These are phyloP conservation scores for Arrhopalites spinosus DNA, from an alignment of 2,888 invertebrate species.

Conservation along the genomic window DNA sequence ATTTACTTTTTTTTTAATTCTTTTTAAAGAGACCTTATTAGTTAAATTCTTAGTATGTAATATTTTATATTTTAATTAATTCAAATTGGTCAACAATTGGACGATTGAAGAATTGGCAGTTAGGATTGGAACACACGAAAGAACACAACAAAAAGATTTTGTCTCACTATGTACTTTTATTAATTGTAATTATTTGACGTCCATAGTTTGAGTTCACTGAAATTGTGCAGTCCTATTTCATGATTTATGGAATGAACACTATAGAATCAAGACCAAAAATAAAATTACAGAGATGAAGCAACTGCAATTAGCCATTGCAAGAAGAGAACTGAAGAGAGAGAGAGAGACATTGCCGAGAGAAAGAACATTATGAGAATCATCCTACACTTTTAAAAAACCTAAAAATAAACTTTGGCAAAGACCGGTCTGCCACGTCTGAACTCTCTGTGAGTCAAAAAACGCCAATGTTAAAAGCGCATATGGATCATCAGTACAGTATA, in stretches of 20 bases:
- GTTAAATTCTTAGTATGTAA: neutral
- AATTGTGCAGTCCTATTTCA: neutral
- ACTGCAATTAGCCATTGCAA: constrained; percentile 17
- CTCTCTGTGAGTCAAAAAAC: neutral
- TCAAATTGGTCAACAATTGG: constrained; percentile 1
- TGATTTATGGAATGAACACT: neutral
- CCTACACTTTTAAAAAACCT: neutral
- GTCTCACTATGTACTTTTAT: too few species aligned
- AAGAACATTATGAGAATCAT: neutral
- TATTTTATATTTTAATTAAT: neutral
- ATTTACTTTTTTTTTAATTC: neutral
- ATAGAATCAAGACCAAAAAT: neutral
- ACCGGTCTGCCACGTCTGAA: neutral
- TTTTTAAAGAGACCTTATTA: neutral
- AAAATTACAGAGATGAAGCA: constrained; percentile 4
- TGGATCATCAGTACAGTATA: too few species aligned
- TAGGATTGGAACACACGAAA: too few species aligned
- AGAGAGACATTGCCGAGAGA: neutral
- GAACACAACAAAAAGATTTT: too few species aligned
- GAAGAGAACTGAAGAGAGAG: constrained; percentile 3
- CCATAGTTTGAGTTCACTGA: too few species aligned
- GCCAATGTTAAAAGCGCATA: too few species aligned
- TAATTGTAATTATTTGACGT: too few species aligned
- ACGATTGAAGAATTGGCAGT: neutral
- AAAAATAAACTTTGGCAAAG: constrained; percentile 17